Conservation (phyloP, 2,113 vertebrate species). For the Melanotaenia duboulayi region DNA sequence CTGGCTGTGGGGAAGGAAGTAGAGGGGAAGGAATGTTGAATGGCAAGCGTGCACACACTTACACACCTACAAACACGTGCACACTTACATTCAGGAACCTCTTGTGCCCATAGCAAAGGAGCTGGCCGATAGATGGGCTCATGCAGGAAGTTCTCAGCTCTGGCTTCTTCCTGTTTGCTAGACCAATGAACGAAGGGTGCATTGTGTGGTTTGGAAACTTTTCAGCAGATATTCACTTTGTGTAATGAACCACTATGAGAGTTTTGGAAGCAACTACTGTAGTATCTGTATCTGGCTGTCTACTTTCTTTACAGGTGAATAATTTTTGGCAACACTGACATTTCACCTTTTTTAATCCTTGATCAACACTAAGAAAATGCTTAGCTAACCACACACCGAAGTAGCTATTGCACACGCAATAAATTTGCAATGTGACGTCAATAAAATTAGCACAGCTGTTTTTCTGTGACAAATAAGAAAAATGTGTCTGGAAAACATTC, state of each 20-base stretch:
- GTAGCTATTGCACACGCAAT: background rate
- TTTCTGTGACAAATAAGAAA: background rate
- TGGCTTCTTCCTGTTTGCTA: constrained; percentile 83
- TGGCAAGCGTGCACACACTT: constrained; percentile 19
- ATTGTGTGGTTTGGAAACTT: constrained; percentile 53
- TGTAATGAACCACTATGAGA: constrained; percentile 29
- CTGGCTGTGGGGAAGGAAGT: constrained; percentile 75
- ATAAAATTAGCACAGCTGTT: background rate
- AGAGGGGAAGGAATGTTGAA: constrained; percentile 61
- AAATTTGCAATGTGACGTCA: background rate
- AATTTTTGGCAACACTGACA: constrained; percentile 6
- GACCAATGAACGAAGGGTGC: constrained; percentile 54
- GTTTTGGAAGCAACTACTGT: constrained; percentile 5
- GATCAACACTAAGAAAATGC: background rate
- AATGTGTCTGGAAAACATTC: background rate
- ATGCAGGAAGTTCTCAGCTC: constrained; percentile 83
- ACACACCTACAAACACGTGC: constrained; percentile 31
- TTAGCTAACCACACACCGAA: background rate
- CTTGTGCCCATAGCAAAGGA: constrained; percentile 52
- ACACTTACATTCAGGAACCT: constrained; percentile 45
- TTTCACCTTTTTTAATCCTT: constrained; percentile 8
- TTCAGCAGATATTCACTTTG: constrained; percentile 60
- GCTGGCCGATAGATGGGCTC: constrained; percentile 65
- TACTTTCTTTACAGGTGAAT: background rate
- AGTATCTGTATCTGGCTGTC: constrained; percentile 5